These are phyloP conservation scores for Drosophila aldrichi DNA, from an alignment of 2,888 invertebrate species.

Conservation along the genomic window DNA sequence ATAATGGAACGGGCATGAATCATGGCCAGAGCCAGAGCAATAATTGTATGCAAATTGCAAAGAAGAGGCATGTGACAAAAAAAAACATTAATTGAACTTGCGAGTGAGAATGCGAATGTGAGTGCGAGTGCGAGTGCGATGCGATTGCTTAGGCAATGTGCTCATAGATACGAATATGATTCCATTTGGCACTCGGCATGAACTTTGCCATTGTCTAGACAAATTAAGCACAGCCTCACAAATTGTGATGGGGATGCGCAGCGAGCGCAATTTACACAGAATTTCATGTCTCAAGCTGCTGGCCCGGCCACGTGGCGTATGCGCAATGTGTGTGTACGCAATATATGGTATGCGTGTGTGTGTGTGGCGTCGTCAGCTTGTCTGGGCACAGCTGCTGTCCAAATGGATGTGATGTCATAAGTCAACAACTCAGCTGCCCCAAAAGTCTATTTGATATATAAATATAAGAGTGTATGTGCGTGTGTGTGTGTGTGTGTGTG, in stretches of 20 bases:
- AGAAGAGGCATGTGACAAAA: conserved; percentile 57
- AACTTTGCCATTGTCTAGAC: conserved; percentile 81
- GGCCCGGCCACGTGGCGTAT: conserved; percentile 64
- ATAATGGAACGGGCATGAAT: conserved; percentile 37
- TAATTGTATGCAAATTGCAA: conserved; percentile 55
- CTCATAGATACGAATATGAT: conserved; percentile 34
- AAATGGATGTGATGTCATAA: conserved; percentile 80
- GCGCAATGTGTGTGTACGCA: conserved; percentile 53
- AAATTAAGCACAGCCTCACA: conserved; percentile 67
- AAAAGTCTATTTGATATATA: conserved; percentile 42
- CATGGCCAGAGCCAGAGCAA: conserved; percentile 47
- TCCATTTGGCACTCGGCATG: conserved; percentile 47
- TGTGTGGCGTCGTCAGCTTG: conserved; percentile 65
- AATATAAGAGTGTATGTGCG: not conserved
- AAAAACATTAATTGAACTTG: conserved; percentile 68
- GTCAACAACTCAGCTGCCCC: conserved; percentile 73
- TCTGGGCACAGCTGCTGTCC: conserved; percentile 59
- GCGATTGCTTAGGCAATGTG: conserved; percentile 18
- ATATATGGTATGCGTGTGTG: conserved; percentile 11
- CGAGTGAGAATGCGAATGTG: conserved; percentile 16
- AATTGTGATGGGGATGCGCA: conserved; percentile 50
- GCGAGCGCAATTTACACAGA: conserved; percentile 38
- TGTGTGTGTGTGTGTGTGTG: conserved; percentile 1
- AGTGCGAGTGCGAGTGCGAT: conserved; percentile 24
- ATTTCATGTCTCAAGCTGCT: conserved; percentile 4